Evolutionary conservation across 2,797 vertebrate species (phyloP).

Genomic region (Halcyon chelicuti): DNA sequence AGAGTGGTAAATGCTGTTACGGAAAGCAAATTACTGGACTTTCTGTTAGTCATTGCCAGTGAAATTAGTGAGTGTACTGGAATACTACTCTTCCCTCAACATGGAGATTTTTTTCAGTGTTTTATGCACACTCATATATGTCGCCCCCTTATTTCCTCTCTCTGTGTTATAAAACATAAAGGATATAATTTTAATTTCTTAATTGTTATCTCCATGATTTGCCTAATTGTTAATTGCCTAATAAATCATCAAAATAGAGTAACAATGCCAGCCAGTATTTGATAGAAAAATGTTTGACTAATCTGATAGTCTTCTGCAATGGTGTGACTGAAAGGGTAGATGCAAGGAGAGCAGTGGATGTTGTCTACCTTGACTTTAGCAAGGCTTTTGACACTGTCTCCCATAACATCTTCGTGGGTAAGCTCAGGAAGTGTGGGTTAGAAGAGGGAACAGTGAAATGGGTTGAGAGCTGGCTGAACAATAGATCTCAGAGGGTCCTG

Average conservation of each 20-base stretch:
- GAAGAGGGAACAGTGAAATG: too few relatives aligned
- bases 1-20: not conserved
- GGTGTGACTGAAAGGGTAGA: too few relatives aligned
- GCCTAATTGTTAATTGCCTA: not conserved
- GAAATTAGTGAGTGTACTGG: not conserved
- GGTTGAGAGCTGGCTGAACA: too few relatives aligned
- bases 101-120: not conserved
- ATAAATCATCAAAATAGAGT: not conserved
- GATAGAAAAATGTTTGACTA: not conserved
- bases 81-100: not conserved
- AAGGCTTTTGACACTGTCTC: too few relatives aligned
- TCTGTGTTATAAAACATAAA: not conserved
- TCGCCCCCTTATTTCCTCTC: not conserved
- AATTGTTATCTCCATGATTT: not conserved
- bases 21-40: not conserved
- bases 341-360: too few relatives aligned
- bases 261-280: not conserved
- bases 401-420: too few relatives aligned
- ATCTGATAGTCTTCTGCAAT: too few relatives aligned
- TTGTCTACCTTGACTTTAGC: too few relatives aligned
- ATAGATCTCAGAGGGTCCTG: too few relatives aligned
- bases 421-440: too few relatives aligned
- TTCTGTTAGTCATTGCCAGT: not conserved
- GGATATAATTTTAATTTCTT: not conserved
- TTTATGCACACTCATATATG: not conserved